Percentiles rank a stretch among this genome's conserved stretches.
These are phyloP conservation scores for Xylocopa sonorina DNA, from an alignment of 1,140 invertebrate species.

Conservation along the genomic window DNA sequence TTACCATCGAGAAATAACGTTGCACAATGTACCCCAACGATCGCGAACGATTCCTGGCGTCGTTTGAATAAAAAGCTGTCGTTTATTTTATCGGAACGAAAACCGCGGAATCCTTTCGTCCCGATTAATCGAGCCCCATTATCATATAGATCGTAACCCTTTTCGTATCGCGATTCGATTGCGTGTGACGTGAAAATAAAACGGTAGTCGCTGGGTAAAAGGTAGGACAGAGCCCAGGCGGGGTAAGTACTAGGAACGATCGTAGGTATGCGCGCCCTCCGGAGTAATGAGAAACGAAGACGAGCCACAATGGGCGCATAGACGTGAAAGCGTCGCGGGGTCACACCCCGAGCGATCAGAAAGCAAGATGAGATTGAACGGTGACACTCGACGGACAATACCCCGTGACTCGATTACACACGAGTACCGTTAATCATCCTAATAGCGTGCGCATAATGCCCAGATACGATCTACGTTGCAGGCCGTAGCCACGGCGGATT, in stretches of 20 bases:
- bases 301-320: background rate
- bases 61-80: background rate
- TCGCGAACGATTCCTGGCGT: slow-evolving; percentile 1
- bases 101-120: background rate
- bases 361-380: slow-evolving; percentile 49
- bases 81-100: background rate
- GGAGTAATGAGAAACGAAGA: background rate
- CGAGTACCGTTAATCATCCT: slow-evolving; percentile 65
- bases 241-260: background rate
- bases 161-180: background rate
- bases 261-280: too few relatives aligned
- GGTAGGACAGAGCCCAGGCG: too few relatives aligned
- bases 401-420: slow-evolving; percentile 61
- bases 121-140: background rate
- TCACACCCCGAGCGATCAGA: slow-evolving; percentile 11
- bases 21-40: background rate
- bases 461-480: slow-evolving; percentile 61
- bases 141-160: background rate
- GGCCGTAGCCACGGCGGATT: slow-evolving; percentile 41
- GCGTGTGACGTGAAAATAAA: background rate
- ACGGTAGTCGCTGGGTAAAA: too few relatives aligned
- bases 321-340: background rate
- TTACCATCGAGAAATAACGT: background rate
- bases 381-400: slow-evolving; percentile 63
- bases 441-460: slow-evolving; percentile 62